Evolutionary conservation across 2,888 invertebrate genomes (phyloP), one percentile per base, ranked within the genome.

Genomic region (Pomacea canaliculata): DNA sequence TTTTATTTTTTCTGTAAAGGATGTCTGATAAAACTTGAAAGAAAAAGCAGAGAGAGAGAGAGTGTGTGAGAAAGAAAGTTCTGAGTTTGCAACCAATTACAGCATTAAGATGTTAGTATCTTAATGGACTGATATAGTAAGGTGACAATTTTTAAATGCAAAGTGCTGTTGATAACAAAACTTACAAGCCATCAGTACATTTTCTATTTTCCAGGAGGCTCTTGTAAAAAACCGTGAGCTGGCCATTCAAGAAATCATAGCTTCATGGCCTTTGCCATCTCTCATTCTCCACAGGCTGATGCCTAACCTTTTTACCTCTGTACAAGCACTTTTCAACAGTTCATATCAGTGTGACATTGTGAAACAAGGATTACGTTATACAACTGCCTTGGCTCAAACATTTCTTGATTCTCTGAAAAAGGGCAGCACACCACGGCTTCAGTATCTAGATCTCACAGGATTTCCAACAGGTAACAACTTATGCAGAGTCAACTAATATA

Each of bases 331-430:
- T 27, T 86, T 87, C 79, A 83, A 85, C 75, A 76, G 80, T 27
- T 76, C 80, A 12, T 84, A 87, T 65, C 80, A 86, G 70, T 79
- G 80, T 5, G 83, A 86, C 49, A 80, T 85, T 27, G 86, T 87
- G 49, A 82, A 83, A 65, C 79, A 78, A 67, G 73, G 87, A 9
- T 82, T 90, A 71, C 84, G 88, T 71, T 89, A 87, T 77, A 89
- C 90, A 7, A 89, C 89, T 13, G 84, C 85, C 72, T 79, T 90
- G 49, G 87, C 86, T 9, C 89, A 89, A 79, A 86, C 87, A 46
- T 89, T 89, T 72, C 81, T 89, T 51, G 87, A 89, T 71, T 84
- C 86, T 51, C 78, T 89, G 48, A 88, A 89, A 78, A 87, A 87
- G 79, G 84, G 85, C 69, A 76, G 82, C 19, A 82, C 84, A 27